Percentiles rank a stretch among this genome's conserved stretches.
Conservation (phyloP, 2,113 vertebrate species). For the Micronycteris hirsuta region DNA sequence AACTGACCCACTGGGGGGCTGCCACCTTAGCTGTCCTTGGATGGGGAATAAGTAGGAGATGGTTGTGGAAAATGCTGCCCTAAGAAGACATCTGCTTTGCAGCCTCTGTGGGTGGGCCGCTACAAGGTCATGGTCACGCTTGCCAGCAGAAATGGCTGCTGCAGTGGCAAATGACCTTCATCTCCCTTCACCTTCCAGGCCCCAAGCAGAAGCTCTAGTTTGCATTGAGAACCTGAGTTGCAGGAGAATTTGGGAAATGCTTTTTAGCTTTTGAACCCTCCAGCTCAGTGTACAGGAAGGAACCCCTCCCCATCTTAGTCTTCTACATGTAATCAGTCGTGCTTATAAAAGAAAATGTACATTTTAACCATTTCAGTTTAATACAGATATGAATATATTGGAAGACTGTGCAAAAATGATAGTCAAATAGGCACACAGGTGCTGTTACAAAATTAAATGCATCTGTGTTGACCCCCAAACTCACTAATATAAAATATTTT, state of each 20-base stretch:
- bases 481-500: not conserved
- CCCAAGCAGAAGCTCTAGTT: not conserved
- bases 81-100: not conserved
- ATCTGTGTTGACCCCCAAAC: not conserved
- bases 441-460: not conserved
- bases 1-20: not conserved
- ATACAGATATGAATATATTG: not conserved
- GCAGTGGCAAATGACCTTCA: fast-evolving
- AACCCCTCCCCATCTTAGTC: not conserved
- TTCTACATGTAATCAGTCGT: not conserved
- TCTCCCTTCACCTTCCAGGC: not conserved
- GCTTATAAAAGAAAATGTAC: not conserved
- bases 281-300: not conserved
- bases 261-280: not conserved
- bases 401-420: not conserved
- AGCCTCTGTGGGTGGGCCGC: too few relatives aligned
- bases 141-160: not conserved
- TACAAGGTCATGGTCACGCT: fast-evolving
- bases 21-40: not conserved
- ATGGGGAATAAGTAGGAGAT: fast-evolving
- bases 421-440: not conserved
- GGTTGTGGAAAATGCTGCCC: not conserved
- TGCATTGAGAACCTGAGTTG: not conserved
- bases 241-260: not conserved
- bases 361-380: not conserved